phyloP scores from a whole-genome alignment of 2,888 invertebrate species.

The Drosophila austrosaltans region DNA sequence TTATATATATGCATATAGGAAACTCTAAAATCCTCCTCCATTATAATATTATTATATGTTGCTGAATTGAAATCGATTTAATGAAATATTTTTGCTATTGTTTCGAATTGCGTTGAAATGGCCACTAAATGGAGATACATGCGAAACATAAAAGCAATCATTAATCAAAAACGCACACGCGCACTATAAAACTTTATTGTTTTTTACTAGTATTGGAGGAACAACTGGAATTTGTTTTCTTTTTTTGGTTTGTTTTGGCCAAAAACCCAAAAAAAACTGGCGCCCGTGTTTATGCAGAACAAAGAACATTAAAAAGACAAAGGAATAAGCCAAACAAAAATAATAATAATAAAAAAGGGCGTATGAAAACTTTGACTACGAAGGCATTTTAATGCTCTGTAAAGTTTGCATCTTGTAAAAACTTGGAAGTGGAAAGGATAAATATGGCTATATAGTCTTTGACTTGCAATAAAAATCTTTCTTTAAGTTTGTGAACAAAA shows the following conservation, averaged over 20 bases:
- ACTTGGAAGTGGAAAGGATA: not conserved
- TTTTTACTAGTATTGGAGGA: conserved; percentile 16
- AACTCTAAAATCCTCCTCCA: conserved; percentile 28
- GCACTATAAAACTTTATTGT: conserved; percentile 67
- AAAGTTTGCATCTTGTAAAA: not conserved
- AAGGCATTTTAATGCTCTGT: not conserved
- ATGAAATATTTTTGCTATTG: conserved; percentile 27
- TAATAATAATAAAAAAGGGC: not conserved
- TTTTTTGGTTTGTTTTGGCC: conserved; percentile 25
- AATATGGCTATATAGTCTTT: no score
- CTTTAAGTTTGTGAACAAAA: no score
- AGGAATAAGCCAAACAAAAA: not conserved
- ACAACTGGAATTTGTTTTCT: conserved; percentile 40
- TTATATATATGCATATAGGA: not conserved
- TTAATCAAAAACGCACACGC: conserved; percentile 71
- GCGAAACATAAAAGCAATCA: conserved; percentile 59
- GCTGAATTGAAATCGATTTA: conserved; percentile 34
- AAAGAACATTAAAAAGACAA: conserved; percentile 44
- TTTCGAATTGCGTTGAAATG: conserved; percentile 38
- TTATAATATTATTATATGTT: conserved; percentile 35
- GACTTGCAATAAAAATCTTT: not conserved
- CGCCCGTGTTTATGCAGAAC: conserved; percentile 63
- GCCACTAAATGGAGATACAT: conserved; percentile 28
- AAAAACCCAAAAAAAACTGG: conserved; percentile 22
- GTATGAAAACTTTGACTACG: not conserved